Evolutionary conservation across 2,113 vertebrate genomes (phyloP).

Genomic region (Dolichotis patagonum): DNA sequence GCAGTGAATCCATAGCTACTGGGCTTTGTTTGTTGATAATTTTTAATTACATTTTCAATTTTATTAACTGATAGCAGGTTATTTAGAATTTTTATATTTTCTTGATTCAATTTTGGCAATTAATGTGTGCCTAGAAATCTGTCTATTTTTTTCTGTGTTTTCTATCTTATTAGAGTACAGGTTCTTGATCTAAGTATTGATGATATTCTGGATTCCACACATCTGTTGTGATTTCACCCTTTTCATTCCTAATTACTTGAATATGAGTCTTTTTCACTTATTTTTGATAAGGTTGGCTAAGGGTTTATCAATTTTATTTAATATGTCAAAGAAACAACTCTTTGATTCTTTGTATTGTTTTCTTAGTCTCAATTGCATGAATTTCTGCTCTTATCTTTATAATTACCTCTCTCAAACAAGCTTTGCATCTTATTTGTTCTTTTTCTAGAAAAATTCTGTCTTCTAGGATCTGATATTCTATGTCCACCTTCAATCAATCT

Average conservation of each 20-base stretch:
- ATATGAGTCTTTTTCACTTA: not conserved
- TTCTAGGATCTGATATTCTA: too few relatives aligned
- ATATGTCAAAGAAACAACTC: not conserved
- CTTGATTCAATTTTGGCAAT: not conserved
- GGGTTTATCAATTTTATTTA: not conserved
- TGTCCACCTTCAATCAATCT: too few relatives aligned
- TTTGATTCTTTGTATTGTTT: not conserved
- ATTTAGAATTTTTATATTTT: not conserved
- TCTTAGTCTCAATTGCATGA: not conserved
- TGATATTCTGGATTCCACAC: not conserved
- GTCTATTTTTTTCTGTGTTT: not conserved
- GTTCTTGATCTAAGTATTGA: not conserved
- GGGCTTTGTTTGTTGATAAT: not conserved
- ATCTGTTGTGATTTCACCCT: not conserved
- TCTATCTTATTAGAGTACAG: not conserved
- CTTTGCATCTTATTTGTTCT: not conserved
- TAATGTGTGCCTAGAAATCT: not conserved
- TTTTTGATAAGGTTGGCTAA: not conserved
- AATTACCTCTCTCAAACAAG: not conserved
- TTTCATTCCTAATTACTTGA: not conserved
- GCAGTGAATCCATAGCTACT: not conserved
- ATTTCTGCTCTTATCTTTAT: not conserved
- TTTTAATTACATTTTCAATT: not conserved
- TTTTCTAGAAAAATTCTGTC: not conserved
- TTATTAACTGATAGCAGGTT: not conserved